phyloP scores from a whole-genome alignment of 2,113 vertebrate genomes.

The Ranitomeya imitator region DNA sequence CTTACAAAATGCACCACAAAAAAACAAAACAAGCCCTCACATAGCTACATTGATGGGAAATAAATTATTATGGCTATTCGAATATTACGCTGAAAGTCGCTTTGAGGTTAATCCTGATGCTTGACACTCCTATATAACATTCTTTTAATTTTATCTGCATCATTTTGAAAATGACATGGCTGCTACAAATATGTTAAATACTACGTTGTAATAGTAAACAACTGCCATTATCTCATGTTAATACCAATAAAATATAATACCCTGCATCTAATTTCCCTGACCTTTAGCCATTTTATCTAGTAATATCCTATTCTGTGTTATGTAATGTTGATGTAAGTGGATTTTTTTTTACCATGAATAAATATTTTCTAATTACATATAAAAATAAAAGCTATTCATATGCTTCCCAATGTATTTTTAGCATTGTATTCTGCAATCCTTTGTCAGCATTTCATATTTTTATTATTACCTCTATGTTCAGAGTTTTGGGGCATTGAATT shows the following conservation, averaged over 20 bases:
- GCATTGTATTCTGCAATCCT: not conserved
- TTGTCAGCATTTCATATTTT: not conserved
- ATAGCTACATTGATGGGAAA: no score
- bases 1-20: no score
- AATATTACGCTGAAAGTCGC: no score
- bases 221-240: not conserved
- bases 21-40: no score
- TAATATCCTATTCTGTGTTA: not conserved
- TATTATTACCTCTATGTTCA: not conserved
- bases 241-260: not conserved
- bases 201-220: not conserved
- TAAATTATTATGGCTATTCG: no score
- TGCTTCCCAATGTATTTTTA: not conserved
- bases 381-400: not conserved
- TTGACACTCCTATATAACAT: not conserved
- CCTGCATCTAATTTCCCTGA: not conserved
- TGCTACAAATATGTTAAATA: not conserved
- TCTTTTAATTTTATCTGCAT: not conserved
- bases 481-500: no score
- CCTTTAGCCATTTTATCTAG: not conserved
- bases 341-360: constrained; percentile 24
- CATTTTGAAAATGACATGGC: not conserved
- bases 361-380: constrained; percentile 9
- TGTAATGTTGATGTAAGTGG: not conserved
- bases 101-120: not conserved